Base-by-base conservation (phyloP, 2,113 vertebrate species). In the Neodontobutis hainanensis region DNA sequence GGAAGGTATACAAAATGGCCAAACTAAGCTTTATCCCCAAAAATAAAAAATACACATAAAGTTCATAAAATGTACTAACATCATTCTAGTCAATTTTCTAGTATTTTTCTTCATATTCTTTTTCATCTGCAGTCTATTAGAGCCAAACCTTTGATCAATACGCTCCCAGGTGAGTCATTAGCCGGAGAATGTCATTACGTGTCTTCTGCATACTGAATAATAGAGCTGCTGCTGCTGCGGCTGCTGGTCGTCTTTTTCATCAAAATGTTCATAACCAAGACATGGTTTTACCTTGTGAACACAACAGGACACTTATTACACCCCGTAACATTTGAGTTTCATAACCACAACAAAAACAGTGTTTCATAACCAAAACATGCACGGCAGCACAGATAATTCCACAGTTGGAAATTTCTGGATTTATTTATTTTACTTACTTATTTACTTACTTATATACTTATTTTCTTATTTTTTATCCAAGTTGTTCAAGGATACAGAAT, bases 151-250 rank as follows among this genome's bases (percentile, higher is more conserved):
- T 79, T 73, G 72, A 75, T 81, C 61, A 83, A 14, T 58, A 52
- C 5, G 10, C 74, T 74, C 65, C 73, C 48, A 62, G 64, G 56
- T 73, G 77, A 77, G 66, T 78, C 75, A 74, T 80, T 83, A 81
- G 48, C 8, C 16, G 60, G 61, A 75, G 40, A 67, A 75, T 73
- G 77, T 66, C 70, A 83, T 85, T 67, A 73, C 65, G 58, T 81
- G 70, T 77, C 74, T 63, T 63, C 48, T 56, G 70, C 52, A 76
- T 68, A 42, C 11, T 65, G 67, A 80, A 74, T 63, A 71, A 77
- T 74, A 49, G 48, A 52, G 56, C 56, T 58, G 32, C 35, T 40
- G 34, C 52, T 55, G 64, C 19, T 15, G 49, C n/a, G n/a, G n/a
- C 11, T 4, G 50, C 42, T 15, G 11, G 44, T 45, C 10, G 1